Conservation (phyloP, 2,888 invertebrate species). For the Disparrhopalites patrizii region DNA sequence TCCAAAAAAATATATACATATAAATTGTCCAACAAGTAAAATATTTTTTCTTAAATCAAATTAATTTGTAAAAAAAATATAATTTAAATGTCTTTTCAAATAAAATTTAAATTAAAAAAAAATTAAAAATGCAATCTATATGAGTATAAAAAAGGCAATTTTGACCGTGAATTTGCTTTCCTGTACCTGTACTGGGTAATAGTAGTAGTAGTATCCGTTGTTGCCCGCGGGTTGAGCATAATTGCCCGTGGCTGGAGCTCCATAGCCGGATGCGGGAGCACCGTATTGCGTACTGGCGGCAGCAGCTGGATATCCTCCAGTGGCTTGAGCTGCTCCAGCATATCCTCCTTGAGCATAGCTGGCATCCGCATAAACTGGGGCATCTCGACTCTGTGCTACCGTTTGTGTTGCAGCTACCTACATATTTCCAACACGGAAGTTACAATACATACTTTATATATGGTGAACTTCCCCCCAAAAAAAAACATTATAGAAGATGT, state of each 20-base stretch:
- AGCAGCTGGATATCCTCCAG: constrained; percentile 36
- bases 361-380: constrained; percentile 44
- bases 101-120: no score
- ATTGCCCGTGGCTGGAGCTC: constrained; percentile 31
- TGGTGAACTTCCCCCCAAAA: no score
- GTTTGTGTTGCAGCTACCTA: constrained; percentile 37
- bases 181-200: constrained; percentile 48
- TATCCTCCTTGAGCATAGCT: constrained; percentile 34
- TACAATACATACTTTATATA: no score
- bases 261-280: constrained; percentile 37
- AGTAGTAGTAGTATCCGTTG: constrained; percentile 45
- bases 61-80: no score
- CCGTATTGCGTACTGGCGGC: constrained; percentile 32
- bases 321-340: constrained; percentile 24
- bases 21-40: no score
- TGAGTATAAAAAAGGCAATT: no score
- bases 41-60: no score
- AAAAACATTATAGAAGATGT: no score
- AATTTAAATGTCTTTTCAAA: no score
- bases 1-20: no score
- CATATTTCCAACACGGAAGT: background rate
- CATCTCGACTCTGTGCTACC: constrained; percentile 48
- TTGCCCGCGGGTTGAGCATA: constrained; percentile 31
- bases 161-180: no score
- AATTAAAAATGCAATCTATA: no score